Base-by-base conservation (phyloP, 2,113 vertebrate species). In the Naja naja region DNA sequence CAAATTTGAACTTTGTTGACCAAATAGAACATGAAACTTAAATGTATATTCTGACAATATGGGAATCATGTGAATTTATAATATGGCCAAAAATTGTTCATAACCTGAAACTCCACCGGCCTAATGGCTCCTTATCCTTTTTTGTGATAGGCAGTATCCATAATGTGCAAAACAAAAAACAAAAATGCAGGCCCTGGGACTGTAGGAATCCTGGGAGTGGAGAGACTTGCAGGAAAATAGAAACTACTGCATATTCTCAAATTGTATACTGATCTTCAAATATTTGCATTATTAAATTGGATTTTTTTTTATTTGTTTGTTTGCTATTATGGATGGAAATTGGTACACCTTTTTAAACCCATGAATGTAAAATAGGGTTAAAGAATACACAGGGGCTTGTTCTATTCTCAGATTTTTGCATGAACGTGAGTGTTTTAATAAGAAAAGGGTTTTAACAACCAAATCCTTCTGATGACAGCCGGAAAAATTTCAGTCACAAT, bases 341-440 rank as follows among this genome's bases (percentile, higher is more conserved):
- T 30, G 90, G 93, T 91, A 94, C 93, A 69, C 93, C 93, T 91
- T 91, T 91, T 95, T 95, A 92, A 95, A 93, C 92, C 95, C 88
- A 91, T 54, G 47, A 91, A 94, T 90, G 94, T 89, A 95, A 95
- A 96, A 96, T 92, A 96, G 97, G 96, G 94, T 94, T 95, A 96
- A 95, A 94, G 94, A 96, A 27, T 85, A 89, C 90, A 95, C 23
- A 4, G 90, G 87, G 74, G 34, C 88, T 30, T 0, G 18, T 81
- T 92, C 55, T 91, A 60, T 91, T 49, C 23, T 6, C 22, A 45
- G 74, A 20, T 87, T 87, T 34, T 56, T 85, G 90, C 74, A 60
- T 91, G 93, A 86, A 20, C 45, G 20, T 92, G 14, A 64, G 89
- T 89, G 55, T 34, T 89, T 69, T 30, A 74, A 53, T 25, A 30